These are phyloP conservation scores for Acanthisitta chloris DNA, from an alignment of 2,113 vertebrate genomes.

Conservation along the genomic window DNA sequence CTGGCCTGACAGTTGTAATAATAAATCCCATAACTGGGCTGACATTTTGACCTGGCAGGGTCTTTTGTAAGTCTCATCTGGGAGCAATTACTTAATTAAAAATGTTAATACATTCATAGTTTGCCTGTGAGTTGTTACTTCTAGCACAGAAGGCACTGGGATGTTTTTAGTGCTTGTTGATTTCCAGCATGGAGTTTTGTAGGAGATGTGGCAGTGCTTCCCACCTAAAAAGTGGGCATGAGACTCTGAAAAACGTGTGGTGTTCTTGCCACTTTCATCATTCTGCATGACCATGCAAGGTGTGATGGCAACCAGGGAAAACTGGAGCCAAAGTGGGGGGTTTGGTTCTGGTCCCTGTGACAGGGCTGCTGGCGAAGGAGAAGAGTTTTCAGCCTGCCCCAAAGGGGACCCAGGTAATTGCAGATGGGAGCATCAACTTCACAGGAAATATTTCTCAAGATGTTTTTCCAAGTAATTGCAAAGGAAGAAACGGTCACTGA, in stretches of 20 bases:
- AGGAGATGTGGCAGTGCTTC: background rate
- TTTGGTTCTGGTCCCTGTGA: background rate
- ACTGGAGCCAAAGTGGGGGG: background rate
- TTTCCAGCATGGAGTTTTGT: background rate
- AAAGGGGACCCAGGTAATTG: background rate
- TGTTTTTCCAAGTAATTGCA: background rate
- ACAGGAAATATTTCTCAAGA: background rate
- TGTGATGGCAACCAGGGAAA: background rate
- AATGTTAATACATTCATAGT: conserved; percentile 26
- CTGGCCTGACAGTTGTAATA: conserved; percentile 39
- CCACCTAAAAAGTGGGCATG: background rate
- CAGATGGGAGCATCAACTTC: background rate
- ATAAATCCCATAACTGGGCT: background rate
- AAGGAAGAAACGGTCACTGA: background rate
- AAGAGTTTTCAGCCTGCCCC: background rate
- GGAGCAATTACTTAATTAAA: conserved; percentile 25
- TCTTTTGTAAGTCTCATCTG: background rate
- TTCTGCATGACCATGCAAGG: background rate
- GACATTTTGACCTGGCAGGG: background rate
- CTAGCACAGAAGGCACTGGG: background rate
- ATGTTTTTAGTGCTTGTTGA: background rate
- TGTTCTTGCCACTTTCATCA: background rate
- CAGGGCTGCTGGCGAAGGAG: accelerated
- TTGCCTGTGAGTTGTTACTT: conserved; percentile 6
- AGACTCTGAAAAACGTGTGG: background rate